A percentile compares a stretch with the other conserved stretches of the same genome.
These are phyloP conservation scores for Telmatherina bonti DNA, from an alignment of 2,797 vertebrate genomes.

Conservation along the genomic window DNA sequence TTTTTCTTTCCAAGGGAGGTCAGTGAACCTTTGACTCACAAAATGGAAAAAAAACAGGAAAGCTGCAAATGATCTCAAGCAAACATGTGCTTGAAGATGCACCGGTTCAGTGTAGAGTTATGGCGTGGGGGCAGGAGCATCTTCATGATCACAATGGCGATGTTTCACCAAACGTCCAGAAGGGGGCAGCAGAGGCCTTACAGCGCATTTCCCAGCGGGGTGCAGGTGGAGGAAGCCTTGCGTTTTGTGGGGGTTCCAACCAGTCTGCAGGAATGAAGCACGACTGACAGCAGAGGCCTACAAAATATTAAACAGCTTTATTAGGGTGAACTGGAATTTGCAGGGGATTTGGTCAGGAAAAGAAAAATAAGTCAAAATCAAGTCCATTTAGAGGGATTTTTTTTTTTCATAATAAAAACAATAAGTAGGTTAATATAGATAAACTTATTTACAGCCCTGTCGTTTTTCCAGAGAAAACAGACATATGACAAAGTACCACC, in stretches of 20 bases:
- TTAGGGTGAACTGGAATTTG: not conserved
- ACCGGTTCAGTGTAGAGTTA: not conserved
- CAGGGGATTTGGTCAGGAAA: not conserved
- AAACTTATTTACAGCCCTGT: no score
- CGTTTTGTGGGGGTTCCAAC: slow-evolving; percentile 2
- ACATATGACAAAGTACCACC: no score
- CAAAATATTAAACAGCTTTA: slow-evolving; percentile 24
- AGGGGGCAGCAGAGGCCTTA: slow-evolving; percentile 43
- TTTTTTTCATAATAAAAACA: no score
- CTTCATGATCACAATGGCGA: not conserved
- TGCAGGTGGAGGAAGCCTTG: not conserved
- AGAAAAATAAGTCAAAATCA: not conserved
- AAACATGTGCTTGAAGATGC: not conserved
- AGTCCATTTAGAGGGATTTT: not conserved
- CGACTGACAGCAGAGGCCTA: not conserved
- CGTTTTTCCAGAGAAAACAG: no score
- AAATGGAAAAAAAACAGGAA: not conserved
- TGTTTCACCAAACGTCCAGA: slow-evolving; percentile 11
- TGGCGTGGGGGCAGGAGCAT: slow-evolving; percentile 10
- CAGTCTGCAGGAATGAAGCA: not conserved
- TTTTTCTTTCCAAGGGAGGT: slow-evolving; percentile 23
- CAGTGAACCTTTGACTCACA: not conserved
- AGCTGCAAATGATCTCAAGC: not conserved
- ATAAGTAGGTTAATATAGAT: no score
- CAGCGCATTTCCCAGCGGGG: not conserved